Percentiles rank a stretch among this genome's conserved stretches.
phyloP scores from a whole-genome alignment of 92 coral and sea anemone genomes.

The Zoanthus sansibaricus region DNA sequence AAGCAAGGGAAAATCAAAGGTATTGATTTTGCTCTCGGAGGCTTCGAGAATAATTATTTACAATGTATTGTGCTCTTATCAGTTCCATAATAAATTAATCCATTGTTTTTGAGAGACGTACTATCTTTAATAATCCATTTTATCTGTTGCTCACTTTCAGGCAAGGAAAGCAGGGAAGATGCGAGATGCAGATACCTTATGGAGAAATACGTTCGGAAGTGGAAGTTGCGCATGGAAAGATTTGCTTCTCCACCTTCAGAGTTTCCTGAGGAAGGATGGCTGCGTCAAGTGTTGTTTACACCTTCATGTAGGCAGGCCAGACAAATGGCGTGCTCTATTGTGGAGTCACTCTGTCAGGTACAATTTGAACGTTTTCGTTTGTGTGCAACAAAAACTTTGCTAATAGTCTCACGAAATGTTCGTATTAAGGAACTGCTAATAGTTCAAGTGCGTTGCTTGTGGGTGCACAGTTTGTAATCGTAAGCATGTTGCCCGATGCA shows the following conservation, averaged over 20 bases:
- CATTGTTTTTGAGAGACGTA: too few species aligned
- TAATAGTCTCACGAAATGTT: neutral
- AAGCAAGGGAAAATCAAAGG: too few species aligned
- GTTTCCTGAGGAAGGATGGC: constrained; percentile 91
- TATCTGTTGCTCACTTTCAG: neutral
- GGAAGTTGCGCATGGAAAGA: constrained; percentile 75
- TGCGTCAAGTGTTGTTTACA: constrained; percentile 92
- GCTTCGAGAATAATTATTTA: too few species aligned
- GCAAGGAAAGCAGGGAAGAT: constrained; percentile 75
- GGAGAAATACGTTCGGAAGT: constrained; percentile 76
- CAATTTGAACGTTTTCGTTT: neutral
- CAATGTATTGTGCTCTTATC: too few species aligned
- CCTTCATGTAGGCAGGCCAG: constrained; percentile 95
- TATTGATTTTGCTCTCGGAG: too few species aligned
- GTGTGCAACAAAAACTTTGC: neutral
- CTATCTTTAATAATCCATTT: too few species aligned
- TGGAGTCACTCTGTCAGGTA: constrained; percentile 97
- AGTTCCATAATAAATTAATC: too few species aligned
- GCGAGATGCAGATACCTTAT: constrained; percentile 72
- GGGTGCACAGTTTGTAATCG: too few species aligned
- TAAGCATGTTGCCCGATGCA: too few species aligned
- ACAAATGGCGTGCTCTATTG: constrained; percentile 95
- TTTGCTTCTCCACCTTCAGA: constrained; percentile 54
- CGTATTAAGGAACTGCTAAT: neutral
- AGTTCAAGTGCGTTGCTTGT: too few species aligned